Base-by-base conservation (phyloP, 2,888 invertebrate genomes). In the Nipponacmea schrenckii region DNA sequence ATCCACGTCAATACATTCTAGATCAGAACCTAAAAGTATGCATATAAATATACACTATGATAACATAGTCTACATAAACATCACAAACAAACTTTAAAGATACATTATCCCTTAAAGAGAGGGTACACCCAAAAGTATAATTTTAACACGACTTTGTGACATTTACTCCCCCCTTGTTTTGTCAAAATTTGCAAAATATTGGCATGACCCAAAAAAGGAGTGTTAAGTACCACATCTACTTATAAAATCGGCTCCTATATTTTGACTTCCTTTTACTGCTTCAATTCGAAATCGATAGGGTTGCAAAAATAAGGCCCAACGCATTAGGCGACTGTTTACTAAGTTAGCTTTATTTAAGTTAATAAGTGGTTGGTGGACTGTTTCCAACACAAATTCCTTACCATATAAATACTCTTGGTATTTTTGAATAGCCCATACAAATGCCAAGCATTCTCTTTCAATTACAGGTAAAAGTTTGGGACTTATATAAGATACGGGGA, bases 401-500 rank as follows among this genome's bases (percentile, higher is more conserved):
- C n/a, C n/a, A n/a, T n/a, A n/a, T n/a, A n/a, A n/a, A n/a, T n/a
- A n/a, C n/a, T n/a, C n/a, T n/a, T n/a, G n/a, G n/a, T n/a, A n/a
- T n/a, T 50, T 50, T 14, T 50, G 50, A 14, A 50, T 50, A 50
- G 14, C 17, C 48, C 46, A 26, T n/a, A 70, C 69, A 24, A 68
- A 31, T 15, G 20, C 14, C n/a, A 31, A 31, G 26, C 48, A 70
- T 46, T 20, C 50, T 15, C n/a, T 17, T 20, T 50, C 50, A 20
- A 50, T 50, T 8, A 50, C 50, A 12, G 69, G 70, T 1, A 74
- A 24, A 4, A 83, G 69, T 2, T 76, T 74, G 17, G 74, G 39
- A 62, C 81, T 80, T n/a, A n/a, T n/a, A n/a, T 80, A 83, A 17
- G 73, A 75, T 0, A 82, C 76, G 1, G 79, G 80, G 4, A 65